Base-by-base conservation (phyloP, 2,888 invertebrate genomes). In the Orchesella flavescens region DNA sequence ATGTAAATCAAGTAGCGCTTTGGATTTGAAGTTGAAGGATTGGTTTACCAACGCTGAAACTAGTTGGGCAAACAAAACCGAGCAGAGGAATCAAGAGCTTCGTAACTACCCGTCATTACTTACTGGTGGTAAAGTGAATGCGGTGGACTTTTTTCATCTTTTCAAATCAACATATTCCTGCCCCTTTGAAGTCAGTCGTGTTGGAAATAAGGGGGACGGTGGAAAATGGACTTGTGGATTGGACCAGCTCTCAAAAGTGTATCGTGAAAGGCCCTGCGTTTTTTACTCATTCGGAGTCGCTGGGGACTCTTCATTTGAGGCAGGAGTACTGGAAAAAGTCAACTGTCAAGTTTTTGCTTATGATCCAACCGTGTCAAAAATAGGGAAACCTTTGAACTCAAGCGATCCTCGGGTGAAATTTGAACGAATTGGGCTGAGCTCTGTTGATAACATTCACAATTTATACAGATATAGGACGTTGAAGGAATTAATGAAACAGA, bases 171-270 rank as follows among this genome's bases (percentile, higher is more conserved):
- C 34, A 2, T 34, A 34, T 7, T 4, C 2, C 34, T 34, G 34
- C 7, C 34, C 34, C 34, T 34, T 34, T 7, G 7, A 34, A 7
- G 34, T 34, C 3, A 7, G 7, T 4, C 34, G 34, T 7, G 34
- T 34, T 34, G 34, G 34, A 34, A 34, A 7, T 4, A 7, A 2
- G 3, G 15, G 17, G 4, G 75, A 75, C 49, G 75, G 75, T 10
- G 75, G 75, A 21, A 75, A 75, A 34, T 75, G 75, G 75, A 53
- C 24, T 9, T 75, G 75, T 53, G 75, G 75, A 13, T 3, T 75
- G 49, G 10, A 1, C 3, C 1, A 63, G 10, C 1, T 75, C 0
- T 63, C 49, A 5, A 17, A 12, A 13, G 5, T 10, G n/a, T n/a
- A 4, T 17, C 15, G 59, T 10, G 7, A 43, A n/a, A 17, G 44